phyloP scores from a whole-genome alignment of 2,888 invertebrate genomes.

The Allygus modestus region DNA sequence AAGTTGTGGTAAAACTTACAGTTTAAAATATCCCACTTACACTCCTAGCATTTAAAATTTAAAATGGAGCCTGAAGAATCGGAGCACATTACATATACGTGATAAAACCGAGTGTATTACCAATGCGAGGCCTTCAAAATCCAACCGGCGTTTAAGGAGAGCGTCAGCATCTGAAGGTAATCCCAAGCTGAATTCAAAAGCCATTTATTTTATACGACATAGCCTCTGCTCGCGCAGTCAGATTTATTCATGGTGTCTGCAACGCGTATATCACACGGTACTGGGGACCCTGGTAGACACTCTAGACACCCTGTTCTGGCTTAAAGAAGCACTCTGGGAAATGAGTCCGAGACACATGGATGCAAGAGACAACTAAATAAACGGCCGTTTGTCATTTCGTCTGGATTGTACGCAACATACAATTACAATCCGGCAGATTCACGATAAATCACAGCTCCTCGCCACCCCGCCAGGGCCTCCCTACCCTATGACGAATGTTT shows the following conservation, averaged over 20 bases:
- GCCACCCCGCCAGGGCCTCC: conserved; percentile 5
- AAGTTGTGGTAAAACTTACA: too few relatives aligned
- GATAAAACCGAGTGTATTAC: neutral
- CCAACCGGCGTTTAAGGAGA: neutral
- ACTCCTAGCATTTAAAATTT: too few relatives aligned
- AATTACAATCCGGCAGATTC: conserved; percentile 62
- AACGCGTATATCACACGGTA: conserved; percentile 21
- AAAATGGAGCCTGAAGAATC: too few relatives aligned
- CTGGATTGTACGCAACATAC: conserved; percentile 55
- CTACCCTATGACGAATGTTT: conserved; percentile 36
- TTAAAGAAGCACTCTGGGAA: conserved; percentile 56
- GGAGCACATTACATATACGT: too few relatives aligned
- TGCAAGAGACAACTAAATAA: conserved; percentile 63
- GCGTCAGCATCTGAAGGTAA: conserved; percentile 7
- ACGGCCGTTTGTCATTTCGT: conserved; percentile 62
- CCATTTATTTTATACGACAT: conserved; percentile 40
- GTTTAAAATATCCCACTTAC: too few relatives aligned
- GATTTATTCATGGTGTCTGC: conserved; percentile 42
- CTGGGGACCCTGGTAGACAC: neutral
- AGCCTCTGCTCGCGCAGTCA: conserved; percentile 1
- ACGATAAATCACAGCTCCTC: conserved; percentile 57
- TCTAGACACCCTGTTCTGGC: conserved; percentile 29
- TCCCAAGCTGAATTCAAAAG: conserved; percentile 28
- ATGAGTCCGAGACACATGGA: conserved; percentile 61
- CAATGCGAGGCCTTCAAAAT: neutral